phyloP scores from a whole-genome alignment of 2,113 vertebrate species.

The Collichthys lucidus region DNA sequence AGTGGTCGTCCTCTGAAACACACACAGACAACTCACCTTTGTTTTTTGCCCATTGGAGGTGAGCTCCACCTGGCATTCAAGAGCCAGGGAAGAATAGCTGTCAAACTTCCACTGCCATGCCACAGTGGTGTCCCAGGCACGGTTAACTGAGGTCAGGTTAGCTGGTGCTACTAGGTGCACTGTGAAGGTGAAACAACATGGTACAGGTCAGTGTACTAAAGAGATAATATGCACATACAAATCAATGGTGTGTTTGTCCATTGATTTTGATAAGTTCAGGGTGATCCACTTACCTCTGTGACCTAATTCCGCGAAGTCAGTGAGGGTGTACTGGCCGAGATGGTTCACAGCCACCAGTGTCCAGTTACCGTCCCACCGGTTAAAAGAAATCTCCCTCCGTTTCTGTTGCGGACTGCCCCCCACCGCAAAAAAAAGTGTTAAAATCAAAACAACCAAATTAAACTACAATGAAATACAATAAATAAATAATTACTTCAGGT shows the following conservation, averaged over 20 bases:
- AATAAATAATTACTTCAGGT: not conserved
- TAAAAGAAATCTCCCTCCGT: conserved; percentile 14
- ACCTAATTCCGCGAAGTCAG: conserved; percentile 72
- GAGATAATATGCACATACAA: not conserved
- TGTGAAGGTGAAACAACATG: conserved; percentile 41
- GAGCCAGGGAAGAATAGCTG: conserved; percentile 66
- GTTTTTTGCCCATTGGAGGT: conserved; percentile 14
- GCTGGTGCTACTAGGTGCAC: conserved; percentile 76
- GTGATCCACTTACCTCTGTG: conserved; percentile 72
- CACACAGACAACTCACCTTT: conserved; percentile 63
- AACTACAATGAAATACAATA: not conserved
- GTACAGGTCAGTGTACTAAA: conserved; percentile 1
- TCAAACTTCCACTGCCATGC: conserved; percentile 77
- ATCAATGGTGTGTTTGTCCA: not conserved
- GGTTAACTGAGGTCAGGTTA: not conserved
- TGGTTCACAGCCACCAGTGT: conserved; percentile 79
- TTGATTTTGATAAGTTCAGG: not conserved
- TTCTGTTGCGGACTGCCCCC: conserved; percentile 40
- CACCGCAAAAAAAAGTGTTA: conserved; percentile 5
- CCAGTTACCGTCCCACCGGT: conserved; percentile 78
- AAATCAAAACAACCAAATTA: not conserved
- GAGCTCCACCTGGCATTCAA: conserved; percentile 79
- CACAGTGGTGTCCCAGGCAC: conserved; percentile 76
- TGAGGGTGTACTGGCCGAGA: conserved; percentile 74
- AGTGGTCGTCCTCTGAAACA: not conserved